These are phyloP conservation scores for Leucania comma DNA, from an alignment of 2,888 invertebrate genomes.

Conservation along the genomic window DNA sequence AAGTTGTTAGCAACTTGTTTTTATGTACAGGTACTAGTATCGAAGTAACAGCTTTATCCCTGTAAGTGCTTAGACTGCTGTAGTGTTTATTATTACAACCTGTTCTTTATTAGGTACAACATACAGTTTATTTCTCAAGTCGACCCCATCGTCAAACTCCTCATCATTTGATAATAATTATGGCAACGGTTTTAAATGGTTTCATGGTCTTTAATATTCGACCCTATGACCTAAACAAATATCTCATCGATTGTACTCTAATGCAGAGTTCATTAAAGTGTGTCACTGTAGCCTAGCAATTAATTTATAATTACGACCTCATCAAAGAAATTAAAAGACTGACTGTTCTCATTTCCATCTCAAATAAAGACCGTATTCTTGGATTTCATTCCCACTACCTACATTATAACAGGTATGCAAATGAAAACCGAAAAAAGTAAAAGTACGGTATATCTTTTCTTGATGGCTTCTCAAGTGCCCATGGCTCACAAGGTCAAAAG, in stretches of 20 bases:
- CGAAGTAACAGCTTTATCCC: slow-evolving; percentile 15
- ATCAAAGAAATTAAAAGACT: neutral
- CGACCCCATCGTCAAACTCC: neutral
- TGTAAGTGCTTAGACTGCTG: neutral
- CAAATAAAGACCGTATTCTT: slow-evolving; percentile 7
- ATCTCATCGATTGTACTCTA: too few relatives aligned
- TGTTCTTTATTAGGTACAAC: neutral
- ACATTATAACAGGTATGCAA: slow-evolving; percentile 28
- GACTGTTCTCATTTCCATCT: neutral
- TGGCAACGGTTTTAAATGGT: too few relatives aligned
- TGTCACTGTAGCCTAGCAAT: neutral
- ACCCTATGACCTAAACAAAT: too few relatives aligned
- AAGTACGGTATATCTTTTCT: slow-evolving; percentile 50
- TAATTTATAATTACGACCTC: neutral
- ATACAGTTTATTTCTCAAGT: neutral
- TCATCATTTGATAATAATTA: neutral
- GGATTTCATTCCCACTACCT: slow-evolving; percentile 5
- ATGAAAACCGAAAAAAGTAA: slow-evolving; percentile 56
- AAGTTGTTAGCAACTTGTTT: slow-evolving; percentile 6
- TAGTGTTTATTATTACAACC: neutral
- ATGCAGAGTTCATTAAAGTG: too few relatives aligned
- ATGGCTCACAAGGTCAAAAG: slow-evolving; percentile 58
- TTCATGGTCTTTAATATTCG: too few relatives aligned
- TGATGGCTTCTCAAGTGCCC: slow-evolving; percentile 49
- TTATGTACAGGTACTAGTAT: neutral